Conservation (phyloP, 2,888 invertebrate genomes). For the Orchesellides sinensis region DNA sequence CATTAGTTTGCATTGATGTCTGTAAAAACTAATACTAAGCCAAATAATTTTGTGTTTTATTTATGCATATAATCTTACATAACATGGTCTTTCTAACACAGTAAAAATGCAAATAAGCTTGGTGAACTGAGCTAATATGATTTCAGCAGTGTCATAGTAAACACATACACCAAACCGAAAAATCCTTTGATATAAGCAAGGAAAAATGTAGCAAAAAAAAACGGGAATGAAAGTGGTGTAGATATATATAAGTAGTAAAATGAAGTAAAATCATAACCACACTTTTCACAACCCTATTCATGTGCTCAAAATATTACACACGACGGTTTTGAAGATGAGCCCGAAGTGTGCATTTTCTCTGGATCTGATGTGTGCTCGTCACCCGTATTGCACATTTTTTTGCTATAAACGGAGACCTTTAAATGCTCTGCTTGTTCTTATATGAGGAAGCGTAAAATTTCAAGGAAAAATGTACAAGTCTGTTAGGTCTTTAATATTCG, state of each 20-base stretch:
- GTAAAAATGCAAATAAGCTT: too few species aligned
- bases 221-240: conserved; percentile 35
- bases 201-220: conserved; percentile 28
- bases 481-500: not conserved
- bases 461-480: not conserved
- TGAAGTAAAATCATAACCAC: conserved; percentile 58
- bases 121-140: not conserved
- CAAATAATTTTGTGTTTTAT: too few species aligned
- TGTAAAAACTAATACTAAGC: too few species aligned
- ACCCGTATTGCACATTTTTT: conserved; percentile 44
- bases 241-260: conserved; percentile 40
- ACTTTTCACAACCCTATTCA: conserved; percentile 37
- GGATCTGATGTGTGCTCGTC: conserved; percentile 20
- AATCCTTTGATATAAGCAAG: not conserved
- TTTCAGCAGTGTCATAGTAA: not conserved
- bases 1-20: too few species aligned
- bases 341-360: conserved; percentile 24
- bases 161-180: too few species aligned
- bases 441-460: conserved; percentile 2
- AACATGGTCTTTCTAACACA: too few species aligned
- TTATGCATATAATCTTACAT: too few species aligned
- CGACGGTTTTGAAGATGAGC: conserved; percentile 28
- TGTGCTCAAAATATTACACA: conserved; percentile 33
- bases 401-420: conserved; percentile 23
- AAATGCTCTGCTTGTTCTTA: conserved; percentile 21